These are phyloP conservation scores for Drosophila sproati DNA, from an alignment of 1,140 invertebrate species.

Conservation along the genomic window DNA sequence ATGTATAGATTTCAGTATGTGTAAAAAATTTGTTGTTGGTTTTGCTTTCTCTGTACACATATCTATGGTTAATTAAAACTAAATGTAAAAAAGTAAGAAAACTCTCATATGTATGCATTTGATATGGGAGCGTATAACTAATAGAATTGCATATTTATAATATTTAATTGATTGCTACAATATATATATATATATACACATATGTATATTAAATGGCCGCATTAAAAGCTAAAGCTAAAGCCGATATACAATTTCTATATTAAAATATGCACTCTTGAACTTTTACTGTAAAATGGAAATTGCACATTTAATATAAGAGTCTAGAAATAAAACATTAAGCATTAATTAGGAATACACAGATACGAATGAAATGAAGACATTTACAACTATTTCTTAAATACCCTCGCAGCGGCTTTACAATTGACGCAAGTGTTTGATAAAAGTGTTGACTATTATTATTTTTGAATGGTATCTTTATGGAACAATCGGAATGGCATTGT, in stretches of 20 bases:
- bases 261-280: constrained; percentile 10
- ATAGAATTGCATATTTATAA: constrained; percentile 39
- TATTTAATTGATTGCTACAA: constrained; percentile 36
- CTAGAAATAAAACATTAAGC: constrained; percentile 11
- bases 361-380: constrained; percentile 40
- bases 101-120: constrained; percentile 44
- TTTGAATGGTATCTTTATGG: no score
- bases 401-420: not conserved
- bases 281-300: constrained; percentile 42
- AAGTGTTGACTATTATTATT: no score
- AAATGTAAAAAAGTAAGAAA: constrained; percentile 25
- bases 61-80: constrained; percentile 49
- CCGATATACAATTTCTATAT: constrained; percentile 33
- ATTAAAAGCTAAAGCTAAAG: constrained; percentile 65
- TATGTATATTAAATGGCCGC: constrained; percentile 59
- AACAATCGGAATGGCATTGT: no score
- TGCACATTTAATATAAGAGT: constrained; percentile 37
- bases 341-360: constrained; percentile 25
- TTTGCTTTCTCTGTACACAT: constrained; percentile 34
- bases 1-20: constrained; percentile 35
- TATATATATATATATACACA: constrained; percentile 9
- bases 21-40: constrained; percentile 25
- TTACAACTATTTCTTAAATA: not conserved
- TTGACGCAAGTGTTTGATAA: no score
- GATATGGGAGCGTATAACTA: constrained; percentile 67